These are phyloP conservation scores for Xestoiulus laeticollis DNA, from an alignment of 2,888 invertebrate species.

Conservation along the genomic window DNA sequence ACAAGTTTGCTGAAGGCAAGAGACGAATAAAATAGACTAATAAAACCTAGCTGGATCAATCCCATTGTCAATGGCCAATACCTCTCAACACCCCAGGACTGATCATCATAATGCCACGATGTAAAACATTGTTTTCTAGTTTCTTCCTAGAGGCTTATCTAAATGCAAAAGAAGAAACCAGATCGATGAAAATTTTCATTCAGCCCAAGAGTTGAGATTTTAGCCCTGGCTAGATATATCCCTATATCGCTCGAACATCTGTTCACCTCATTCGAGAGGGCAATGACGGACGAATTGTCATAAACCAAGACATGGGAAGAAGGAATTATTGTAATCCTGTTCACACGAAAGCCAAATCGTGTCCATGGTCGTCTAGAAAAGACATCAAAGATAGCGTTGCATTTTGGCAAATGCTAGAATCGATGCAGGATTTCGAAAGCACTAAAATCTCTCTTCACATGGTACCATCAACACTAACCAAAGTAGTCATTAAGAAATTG, in stretches of 20 bases:
- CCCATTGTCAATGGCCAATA: constrained; percentile 17
- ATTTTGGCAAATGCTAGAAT: background rate
- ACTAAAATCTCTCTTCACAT: background rate
- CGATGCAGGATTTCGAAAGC: background rate
- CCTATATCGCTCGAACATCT: constrained; percentile 19
- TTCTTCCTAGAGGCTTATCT: background rate
- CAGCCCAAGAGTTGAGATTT: background rate
- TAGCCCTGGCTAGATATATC: background rate
- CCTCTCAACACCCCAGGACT: background rate
- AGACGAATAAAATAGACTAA: background rate
- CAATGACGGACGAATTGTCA: constrained; percentile 36
- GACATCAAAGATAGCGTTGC: background rate
- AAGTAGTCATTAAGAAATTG: no score
- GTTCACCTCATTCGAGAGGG: constrained; percentile 16
- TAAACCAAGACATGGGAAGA: constrained; percentile 21
- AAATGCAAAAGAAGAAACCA: constrained; percentile 9
- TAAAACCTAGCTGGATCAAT: constrained; percentile 31
- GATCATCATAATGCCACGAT: background rate
- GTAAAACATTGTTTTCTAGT: constrained; percentile 31
- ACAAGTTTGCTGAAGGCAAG: background rate
- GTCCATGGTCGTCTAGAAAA: background rate
- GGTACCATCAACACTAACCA: background rate
- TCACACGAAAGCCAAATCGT: background rate
- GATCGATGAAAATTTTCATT: constrained; percentile 40
- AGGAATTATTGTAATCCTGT: constrained; percentile 4